Evolutionary conservation across 2,888 invertebrate species (phyloP), one percentile per base, ranked within the genome.

Genomic region (Aphodius sticticus): DNA sequence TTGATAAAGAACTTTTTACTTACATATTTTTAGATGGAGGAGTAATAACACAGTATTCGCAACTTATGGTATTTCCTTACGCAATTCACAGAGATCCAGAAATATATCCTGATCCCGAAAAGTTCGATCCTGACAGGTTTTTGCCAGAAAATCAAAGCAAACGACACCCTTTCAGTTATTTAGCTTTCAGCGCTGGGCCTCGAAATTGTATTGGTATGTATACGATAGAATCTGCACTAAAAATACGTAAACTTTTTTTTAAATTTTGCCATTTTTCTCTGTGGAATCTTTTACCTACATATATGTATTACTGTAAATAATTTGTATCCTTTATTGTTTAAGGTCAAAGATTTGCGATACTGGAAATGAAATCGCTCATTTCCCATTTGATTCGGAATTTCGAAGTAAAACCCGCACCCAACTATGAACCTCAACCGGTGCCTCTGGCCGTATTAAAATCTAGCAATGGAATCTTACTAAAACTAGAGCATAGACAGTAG

Each of bases 71-170:
- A 12, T 79, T 79, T 6, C 26, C 76, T 70, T 79, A 76, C 35
- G 84, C 85, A 16, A 78, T 89, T 14, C 91, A 91, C 82, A 84
- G 87, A 69, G 88, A 90, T 83, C 85, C 87, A 5, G 81, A 85
- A 16, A 85, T 87, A 75, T 88, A 84, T 78, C 86, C 87, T 1
- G 84, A 88, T 16, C 88, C 88, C 16, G 85, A 86, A 70, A 83
- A 82, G 38, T 88, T 87, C 80, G 85, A 88, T 81, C 77, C 77
- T 6, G 77, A 77, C 36, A 53, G 77, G 35, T 77, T 77, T 69
- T 35, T 26, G 36, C 69, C 69, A 6, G 77, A 77, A 69, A 69
- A 77, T 14, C 53, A 69, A n/a, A 7, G 69, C 14, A 69, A 77
- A 16, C 15, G 77, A 69, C 69, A 69, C 16, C 77, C 77, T 16